phyloP scores from a whole-genome alignment of 2,113 vertebrate genomes.

The Coreoperca whiteheadi region DNA sequence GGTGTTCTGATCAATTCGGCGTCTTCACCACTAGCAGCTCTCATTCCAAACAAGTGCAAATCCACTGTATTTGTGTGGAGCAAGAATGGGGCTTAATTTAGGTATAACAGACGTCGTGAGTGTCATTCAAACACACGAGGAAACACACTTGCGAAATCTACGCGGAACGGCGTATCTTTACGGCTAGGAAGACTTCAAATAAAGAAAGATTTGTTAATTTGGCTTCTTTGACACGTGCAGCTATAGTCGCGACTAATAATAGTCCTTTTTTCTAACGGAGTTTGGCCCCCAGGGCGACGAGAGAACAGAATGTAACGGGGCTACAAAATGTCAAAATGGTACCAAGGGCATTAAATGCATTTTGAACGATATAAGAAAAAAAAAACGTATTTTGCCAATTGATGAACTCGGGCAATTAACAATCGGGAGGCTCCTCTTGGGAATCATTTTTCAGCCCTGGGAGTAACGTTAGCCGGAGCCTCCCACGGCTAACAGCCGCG shows the following conservation, averaged over 20 bases:
- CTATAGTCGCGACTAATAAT: neutral
- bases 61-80: neutral
- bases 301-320: neutral
- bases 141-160: neutral
- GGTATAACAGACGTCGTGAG: neutral
- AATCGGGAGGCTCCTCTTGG: neutral
- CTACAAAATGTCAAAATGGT: slow-evolving; percentile 5
- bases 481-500: slow-evolving; percentile 67
- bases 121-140: neutral
- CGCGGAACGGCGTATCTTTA: neutral
- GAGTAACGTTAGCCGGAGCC: slow-evolving; percentile 67
- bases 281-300: neutral
- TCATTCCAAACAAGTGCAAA: neutral
- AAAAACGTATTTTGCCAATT: neutral
- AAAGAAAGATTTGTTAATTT: rapidly evolving
- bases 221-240: neutral
- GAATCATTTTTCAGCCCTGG: slow-evolving; percentile 32
- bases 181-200: neutral
- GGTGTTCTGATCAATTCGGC: neutral
- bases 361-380: rapidly evolving
- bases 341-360: neutral
- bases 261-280: neutral
- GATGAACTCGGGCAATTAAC: neutral
- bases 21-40: neutral
- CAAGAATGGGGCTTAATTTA: neutral